phyloP scores from a whole-genome alignment of 1,140 invertebrate genomes.

The Sitophilus oryzae region DNA sequence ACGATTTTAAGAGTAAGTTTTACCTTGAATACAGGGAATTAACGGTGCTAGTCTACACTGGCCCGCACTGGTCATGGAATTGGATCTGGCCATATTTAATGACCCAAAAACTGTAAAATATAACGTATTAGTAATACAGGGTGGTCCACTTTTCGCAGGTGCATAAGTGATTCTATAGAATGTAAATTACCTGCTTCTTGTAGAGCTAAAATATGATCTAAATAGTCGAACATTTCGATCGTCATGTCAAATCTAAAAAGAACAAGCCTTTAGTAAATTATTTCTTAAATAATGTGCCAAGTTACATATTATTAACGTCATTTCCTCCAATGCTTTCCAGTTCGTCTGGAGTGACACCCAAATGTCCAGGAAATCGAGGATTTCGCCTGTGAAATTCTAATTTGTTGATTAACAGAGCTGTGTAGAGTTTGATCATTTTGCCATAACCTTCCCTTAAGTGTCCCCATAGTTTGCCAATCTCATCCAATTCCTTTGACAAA shows the following conservation, averaged over 20 bases:
- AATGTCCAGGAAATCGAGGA: conserved; percentile 86
- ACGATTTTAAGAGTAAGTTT: neutral
- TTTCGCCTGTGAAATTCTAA: conserved; percentile 91
- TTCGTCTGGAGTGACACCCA: conserved; percentile 78
- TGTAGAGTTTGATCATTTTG: conserved; percentile 80
- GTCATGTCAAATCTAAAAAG: conserved; percentile 87
- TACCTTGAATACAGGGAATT: conserved; percentile 87
- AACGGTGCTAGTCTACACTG: conserved; percentile 94
- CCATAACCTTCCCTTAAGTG: conserved; percentile 91
- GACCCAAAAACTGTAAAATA: conserved; percentile 79
- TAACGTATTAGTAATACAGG: neutral
- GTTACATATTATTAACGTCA: conserved; percentile 92
- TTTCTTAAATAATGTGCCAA: neutral
- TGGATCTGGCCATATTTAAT: conserved; percentile 85
- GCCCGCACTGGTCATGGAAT: conserved; percentile 94
- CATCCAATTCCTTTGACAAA: conserved; percentile 55
- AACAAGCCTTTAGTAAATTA: conserved; percentile 1
- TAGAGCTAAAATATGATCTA: conserved; percentile 91
- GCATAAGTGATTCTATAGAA: neutral
- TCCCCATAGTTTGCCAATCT: conserved; percentile 87
- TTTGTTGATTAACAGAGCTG: conserved; percentile 79
- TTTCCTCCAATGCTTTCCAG: conserved; percentile 80
- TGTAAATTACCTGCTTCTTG: conserved; percentile 69
- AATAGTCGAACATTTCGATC: conserved; percentile 97
- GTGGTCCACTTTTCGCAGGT: no score